phyloP scores from a whole-genome alignment of 1,140 invertebrate species.

The Temnothorax longispinosus region DNA sequence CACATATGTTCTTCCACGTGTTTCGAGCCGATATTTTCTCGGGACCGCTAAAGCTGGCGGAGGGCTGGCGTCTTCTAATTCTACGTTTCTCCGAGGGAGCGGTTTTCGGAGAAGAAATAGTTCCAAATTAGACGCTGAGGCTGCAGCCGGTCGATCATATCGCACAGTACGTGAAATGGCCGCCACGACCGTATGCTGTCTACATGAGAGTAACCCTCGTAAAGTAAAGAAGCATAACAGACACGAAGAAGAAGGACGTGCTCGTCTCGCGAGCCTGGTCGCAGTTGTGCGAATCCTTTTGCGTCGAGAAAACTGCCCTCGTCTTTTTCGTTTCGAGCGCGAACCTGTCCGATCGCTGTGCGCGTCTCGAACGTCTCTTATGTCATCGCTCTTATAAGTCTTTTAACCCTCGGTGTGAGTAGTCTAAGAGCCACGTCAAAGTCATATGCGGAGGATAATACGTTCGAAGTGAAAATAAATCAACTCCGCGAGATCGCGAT shows the following conservation, averaged over 20 bases:
- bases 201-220: slow-evolving; percentile 33
- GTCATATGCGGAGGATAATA: neutral
- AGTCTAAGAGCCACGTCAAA: neutral
- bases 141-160: slow-evolving; percentile 2
- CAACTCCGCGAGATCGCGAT: neutral
- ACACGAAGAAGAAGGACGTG: neutral
- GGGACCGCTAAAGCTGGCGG: neutral
- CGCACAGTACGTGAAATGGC: slow-evolving; percentile 20
- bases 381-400: slow-evolving; percentile 20
- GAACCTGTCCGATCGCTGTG: slow-evolving; percentile 29
- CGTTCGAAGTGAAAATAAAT: neutral
- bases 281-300: slow-evolving; percentile 7
- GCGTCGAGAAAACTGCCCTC: slow-evolving; percentile 30
- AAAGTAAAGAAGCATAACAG: neutral
- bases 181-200: neutral
- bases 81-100: neutral
- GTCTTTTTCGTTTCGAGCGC: slow-evolving; percentile 2
- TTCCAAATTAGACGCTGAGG: slow-evolving; percentile 30
- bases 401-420: neutral
- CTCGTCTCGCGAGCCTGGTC: neutral
- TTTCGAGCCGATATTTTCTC: neutral
- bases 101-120: slow-evolving; percentile 34
- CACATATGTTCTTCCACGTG: neutral
- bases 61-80: neutral
- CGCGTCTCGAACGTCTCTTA: neutral